Base-by-base conservation (phyloP, 2,797 vertebrate species). In the Tokudaia tokunoshimensis region DNA sequence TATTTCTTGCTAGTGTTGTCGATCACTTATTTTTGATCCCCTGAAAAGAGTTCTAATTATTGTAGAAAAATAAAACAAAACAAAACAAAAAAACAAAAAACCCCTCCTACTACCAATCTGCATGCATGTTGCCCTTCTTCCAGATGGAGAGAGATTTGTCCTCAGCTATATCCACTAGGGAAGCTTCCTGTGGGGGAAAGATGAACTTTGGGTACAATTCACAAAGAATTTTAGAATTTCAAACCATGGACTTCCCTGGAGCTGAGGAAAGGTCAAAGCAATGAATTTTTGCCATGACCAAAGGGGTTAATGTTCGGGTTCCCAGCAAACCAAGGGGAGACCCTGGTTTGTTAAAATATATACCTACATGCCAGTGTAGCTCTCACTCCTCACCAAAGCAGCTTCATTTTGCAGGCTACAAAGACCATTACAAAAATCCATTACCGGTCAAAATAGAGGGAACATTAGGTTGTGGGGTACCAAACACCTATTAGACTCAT, bases 261-360 rank as follows among this genome's bases (percentile, higher is more conserved):
- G 37, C 31, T 34, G 19, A 89, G 81, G 70, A 94, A 91, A 96
- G 65, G 80, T 94, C 94, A 94, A 87, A 94, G 67, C 41, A 57
- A 37, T 81, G 75, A 91, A 79, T 82, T 95, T 95, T n/a, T 44
- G 1, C 12, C 9, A 14, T 67, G 55, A 47, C 24, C 92, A 37
- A 1, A 67, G 55, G 52, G 52, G 67, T 80, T 94, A 61, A 52
- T 26, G 0, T 57, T 57, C 44, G 4, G 4, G 0, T 50, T 44
- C 34, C 50, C 26, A 24, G 1, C 6, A 37, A 19, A 2, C 0
- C 1, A 44, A 47, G n/a, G n/a, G 37, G 24, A 76, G 70, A 20
- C 24, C 15, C 13, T 22, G 4, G 19, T 22, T 20, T 37, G 26
- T 52, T 83, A 37, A 83, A 50, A 90, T 41, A 41, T 17, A 74